Conservation (phyloP, 1,140 invertebrate genomes). For the Caenorhabditis brenneri region DNA sequence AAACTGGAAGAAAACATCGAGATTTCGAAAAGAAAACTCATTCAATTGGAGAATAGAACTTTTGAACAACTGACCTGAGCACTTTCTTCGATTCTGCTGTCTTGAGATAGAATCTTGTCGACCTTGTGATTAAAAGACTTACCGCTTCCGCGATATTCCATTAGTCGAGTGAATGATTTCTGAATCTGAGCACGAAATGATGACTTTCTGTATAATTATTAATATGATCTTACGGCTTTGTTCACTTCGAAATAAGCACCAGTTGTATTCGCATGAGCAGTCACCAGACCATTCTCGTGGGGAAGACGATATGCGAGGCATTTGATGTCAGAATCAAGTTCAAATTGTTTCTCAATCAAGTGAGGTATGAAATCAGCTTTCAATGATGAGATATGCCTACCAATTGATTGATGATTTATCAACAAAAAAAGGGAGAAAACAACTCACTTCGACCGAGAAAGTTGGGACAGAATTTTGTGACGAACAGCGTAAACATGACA, state of each 20-base stretch:
- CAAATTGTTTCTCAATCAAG: conserved; percentile 47
- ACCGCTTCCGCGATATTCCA: neutral
- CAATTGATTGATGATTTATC: too few species aligned
- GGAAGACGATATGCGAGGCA: conserved; percentile 15
- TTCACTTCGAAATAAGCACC: conserved; percentile 50
- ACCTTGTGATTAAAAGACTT: conserved; percentile 15
- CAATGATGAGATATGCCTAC: conserved; percentile 27
- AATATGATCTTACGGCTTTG: conserved; percentile 39
- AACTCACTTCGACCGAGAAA: conserved; percentile 10
- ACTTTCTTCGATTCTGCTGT: conserved; percentile 23
- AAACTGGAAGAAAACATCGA: neutral
- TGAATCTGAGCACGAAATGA: neutral
- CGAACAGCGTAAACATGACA: conserved; percentile 46
- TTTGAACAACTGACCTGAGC: too few species aligned
- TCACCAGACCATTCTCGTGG: conserved; percentile 33
- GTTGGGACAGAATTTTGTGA: neutral
- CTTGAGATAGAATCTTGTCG: neutral
- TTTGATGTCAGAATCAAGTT: neutral
- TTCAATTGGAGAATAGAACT: too few species aligned
- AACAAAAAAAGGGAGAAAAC: neutral
- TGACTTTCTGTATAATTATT: neutral
- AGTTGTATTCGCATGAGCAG: conserved; percentile 33
- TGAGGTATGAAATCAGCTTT: conserved; percentile 48
- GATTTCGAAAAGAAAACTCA: too few species aligned
- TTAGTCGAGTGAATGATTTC: conserved; percentile 5